Percentiles rank a stretch among this genome's conserved stretches.
phyloP scores from a whole-genome alignment of 2,888 invertebrate genomes.

The Leptopilina syphax region DNA sequence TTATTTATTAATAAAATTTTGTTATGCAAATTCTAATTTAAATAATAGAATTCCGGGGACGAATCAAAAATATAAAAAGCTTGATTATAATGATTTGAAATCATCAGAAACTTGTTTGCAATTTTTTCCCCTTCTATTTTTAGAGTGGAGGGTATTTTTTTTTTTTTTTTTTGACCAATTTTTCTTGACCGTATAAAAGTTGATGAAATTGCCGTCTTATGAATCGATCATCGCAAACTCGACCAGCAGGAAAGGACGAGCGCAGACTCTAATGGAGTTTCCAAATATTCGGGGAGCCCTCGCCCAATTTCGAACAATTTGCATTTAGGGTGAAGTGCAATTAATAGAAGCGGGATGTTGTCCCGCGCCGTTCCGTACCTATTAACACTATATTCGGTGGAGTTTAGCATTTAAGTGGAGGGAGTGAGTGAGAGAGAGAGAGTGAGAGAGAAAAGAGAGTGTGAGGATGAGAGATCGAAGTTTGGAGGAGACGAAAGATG shows the following conservation, averaged over 20 bases:
- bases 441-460: no score
- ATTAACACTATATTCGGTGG: conserved; percentile 75
- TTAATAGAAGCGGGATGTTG: conserved; percentile 76
- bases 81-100: no score
- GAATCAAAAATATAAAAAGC: no score
- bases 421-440: not conserved
- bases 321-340: conserved; percentile 77
- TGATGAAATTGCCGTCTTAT: conserved; percentile 50
- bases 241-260: conserved; percentile 69
- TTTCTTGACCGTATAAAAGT: no score
- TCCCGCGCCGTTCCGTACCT: conserved; percentile 74
- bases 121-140: no score
- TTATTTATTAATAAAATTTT: no score
- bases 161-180: no score
- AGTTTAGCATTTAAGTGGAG: conserved; percentile 69
- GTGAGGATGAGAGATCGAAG: conserved; percentile 23
- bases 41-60: no score
- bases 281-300: conserved; percentile 77
- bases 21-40: no score
- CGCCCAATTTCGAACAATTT: conserved; percentile 77
- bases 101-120: no score
- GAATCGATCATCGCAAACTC: conserved; percentile 52
- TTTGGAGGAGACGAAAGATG: conserved; percentile 12
- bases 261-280: conserved; percentile 75
- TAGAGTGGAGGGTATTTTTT: no score